Percentiles rank a stretch among this genome's conserved stretches.
Evolutionary conservation across 2,888 invertebrate species (phyloP).

Genomic region (Chloroclysta siterata): DNA sequence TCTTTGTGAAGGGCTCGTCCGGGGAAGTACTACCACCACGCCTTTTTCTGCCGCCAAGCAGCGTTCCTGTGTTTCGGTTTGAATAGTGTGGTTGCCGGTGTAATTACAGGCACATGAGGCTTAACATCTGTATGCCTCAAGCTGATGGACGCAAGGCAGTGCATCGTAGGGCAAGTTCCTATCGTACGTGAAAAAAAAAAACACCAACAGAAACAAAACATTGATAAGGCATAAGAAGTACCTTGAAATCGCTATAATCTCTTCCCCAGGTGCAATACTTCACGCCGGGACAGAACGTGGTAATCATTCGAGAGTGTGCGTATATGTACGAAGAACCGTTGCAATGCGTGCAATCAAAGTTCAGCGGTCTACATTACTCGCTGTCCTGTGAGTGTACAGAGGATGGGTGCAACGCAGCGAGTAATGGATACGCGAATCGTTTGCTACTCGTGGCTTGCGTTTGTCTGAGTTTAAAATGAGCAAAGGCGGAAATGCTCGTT

Average conservation of each 20-base stretch:
- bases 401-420: conserved; percentile 67
- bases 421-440: conserved; percentile 23
- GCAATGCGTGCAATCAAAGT: conserved; percentile 61
- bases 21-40: no score
- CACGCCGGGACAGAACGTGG: conserved; percentile 57
- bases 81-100: no score
- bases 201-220: background rate
- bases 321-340: conserved; percentile 59
- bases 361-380: conserved; percentile 68
- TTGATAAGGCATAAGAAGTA: background rate
- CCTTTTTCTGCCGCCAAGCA: no score
- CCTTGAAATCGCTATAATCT: background rate
- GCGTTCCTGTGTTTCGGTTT: no score
- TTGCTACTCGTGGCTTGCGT: conserved; percentile 10
- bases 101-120: no score
- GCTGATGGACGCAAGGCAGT: no score
- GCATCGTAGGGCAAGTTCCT: no score
- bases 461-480: conserved; percentile 3
- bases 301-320: conserved; percentile 70
- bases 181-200: no score
- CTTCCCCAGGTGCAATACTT: conserved; percentile 64
- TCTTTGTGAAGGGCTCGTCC: no score
- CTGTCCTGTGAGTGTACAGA: conserved; percentile 66
- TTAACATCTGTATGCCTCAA: no score
- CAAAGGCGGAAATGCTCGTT: background rate